A percentile compares a stretch with the other conserved stretches of the same genome.
phyloP scores from a whole-genome alignment of 2,888 invertebrate genomes.

The Aporophyla nigra region DNA sequence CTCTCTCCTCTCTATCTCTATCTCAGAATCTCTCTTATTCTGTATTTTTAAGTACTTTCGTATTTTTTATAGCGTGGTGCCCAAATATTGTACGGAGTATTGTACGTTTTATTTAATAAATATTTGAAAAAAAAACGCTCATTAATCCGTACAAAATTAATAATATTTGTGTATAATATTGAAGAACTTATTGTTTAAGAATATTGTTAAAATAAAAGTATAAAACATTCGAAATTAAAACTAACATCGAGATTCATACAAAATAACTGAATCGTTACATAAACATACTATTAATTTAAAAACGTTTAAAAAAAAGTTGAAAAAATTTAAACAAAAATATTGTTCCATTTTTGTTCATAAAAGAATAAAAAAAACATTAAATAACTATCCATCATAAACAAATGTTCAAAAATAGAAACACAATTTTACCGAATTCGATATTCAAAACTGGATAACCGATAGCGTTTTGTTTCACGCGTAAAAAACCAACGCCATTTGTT shows the following conservation, averaged over 20 bases:
- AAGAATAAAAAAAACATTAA: not conserved
- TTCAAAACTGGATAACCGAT: constrained; percentile 8
- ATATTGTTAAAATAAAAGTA: not conserved
- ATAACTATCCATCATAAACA: not conserved
- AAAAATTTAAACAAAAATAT: not conserved
- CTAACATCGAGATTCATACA: too few species aligned
- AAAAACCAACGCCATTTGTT: constrained; percentile 6
- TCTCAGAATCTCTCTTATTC: too few species aligned
- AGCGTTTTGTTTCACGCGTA: constrained; percentile 6
- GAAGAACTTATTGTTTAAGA: not conserved
- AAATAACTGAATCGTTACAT: too few species aligned
- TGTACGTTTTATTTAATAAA: not conserved
- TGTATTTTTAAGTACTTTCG: not conserved
- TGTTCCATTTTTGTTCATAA: not conserved
- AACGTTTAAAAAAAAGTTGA: not conserved
- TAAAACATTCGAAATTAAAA: too few species aligned
- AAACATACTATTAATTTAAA: not conserved
- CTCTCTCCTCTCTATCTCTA: not conserved
- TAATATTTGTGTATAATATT: too few species aligned
- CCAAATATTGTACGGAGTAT: not conserved
- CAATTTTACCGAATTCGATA: constrained; percentile 31
- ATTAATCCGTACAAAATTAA: not conserved
- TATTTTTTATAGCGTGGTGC: not conserved
- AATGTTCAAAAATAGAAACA: constrained; percentile 44
- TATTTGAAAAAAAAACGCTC: not conserved